Percentiles rank a stretch among this genome's conserved stretches.
phyloP scores from a whole-genome alignment of 2,113 vertebrate species.

The Cygnus atratus region DNA sequence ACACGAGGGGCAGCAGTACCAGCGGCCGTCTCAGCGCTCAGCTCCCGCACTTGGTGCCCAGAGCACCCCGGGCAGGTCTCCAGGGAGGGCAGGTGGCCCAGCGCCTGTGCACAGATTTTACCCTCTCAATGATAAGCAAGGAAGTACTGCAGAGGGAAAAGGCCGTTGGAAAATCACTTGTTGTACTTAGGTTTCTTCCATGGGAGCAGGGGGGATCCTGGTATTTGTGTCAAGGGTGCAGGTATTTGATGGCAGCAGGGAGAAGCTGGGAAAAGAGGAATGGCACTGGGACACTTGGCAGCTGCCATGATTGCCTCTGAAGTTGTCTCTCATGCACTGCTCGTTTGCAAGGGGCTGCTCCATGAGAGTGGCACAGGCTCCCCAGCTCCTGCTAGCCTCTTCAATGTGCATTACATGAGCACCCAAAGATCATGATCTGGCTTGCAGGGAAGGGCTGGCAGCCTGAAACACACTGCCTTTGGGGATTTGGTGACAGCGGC shows the following conservation, averaged over 20 bases:
- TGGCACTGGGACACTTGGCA: neutral
- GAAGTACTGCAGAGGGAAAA: neutral
- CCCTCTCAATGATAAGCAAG: neutral
- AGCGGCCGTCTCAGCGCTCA: neutral
- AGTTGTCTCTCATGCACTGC: neutral
- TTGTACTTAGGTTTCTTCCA: neutral
- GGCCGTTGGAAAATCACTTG: neutral
- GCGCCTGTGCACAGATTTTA: neutral
- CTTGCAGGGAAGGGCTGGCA: neutral
- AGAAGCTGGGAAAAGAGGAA: neutral
- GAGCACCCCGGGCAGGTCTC: neutral
- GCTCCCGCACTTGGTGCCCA: neutral
- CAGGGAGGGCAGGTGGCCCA: neutral
- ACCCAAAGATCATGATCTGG: fast-evolving
- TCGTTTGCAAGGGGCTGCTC: neutral
- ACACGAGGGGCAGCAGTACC: neutral
- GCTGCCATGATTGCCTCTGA: neutral
- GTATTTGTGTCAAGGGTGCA: neutral
- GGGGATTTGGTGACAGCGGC: neutral
- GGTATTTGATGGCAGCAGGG: neutral
- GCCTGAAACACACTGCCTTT: neutral
- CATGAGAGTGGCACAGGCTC: neutral
- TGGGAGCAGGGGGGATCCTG: neutral
- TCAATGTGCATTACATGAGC: fast-evolving
- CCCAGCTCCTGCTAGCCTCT: neutral